Conservation (phyloP, 2,113 vertebrate genomes). For the Rhinolophus sinicus region DNA sequence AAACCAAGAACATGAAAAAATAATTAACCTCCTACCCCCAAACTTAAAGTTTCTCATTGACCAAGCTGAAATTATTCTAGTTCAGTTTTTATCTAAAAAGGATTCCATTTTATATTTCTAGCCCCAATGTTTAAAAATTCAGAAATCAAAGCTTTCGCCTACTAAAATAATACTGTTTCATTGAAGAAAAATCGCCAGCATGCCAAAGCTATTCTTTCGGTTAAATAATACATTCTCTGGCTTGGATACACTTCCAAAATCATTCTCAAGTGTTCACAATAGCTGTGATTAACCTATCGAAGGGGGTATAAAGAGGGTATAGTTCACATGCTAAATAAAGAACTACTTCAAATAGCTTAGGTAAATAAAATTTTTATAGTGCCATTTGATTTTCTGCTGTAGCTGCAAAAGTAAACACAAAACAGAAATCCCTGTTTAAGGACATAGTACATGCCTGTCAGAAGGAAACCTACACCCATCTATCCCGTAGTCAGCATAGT, state of each 20-base stretch:
- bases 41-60: neutral
- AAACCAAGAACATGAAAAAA: constrained; percentile 16
- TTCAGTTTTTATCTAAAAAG: neutral
- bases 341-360: neutral
- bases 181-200: neutral
- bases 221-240: constrained; percentile 4
- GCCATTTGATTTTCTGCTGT: neutral
- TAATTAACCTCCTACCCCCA: neutral
- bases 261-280: neutral
- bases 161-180: constrained; percentile 12
- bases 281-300: neutral
- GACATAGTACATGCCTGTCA: accelerated
- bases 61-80: neutral
- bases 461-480: accelerated
- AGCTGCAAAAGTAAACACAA: neutral
- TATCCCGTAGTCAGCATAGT: accelerated
- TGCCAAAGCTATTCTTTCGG: neutral
- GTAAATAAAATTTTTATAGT: neutral
- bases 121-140: neutral
- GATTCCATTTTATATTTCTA: neutral
- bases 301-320: neutral
- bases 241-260: neutral
- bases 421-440: neutral
- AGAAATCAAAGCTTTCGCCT: neutral
- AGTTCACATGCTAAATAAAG: neutral